Evolutionary conservation across 2,113 vertebrate species (phyloP).

Genomic region (Protobothrops flavoviridis): DNA sequence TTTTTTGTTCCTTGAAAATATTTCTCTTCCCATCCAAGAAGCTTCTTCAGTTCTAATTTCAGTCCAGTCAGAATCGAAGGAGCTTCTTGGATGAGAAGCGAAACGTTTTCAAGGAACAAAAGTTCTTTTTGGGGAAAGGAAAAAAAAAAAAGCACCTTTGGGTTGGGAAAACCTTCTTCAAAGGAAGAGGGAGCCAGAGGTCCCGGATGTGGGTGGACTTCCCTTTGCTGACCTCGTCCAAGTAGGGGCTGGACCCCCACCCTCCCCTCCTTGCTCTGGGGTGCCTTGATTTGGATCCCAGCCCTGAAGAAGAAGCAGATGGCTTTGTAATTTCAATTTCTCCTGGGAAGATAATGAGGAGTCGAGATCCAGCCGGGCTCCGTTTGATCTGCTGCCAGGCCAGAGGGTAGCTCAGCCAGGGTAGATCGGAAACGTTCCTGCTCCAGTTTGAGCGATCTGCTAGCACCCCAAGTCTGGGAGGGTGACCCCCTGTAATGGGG

Average conservation of each 20-base stretch:
- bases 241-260: not conserved
- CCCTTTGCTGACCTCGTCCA: not conserved
- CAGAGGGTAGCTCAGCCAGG: not conserved
- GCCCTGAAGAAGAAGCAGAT: not conserved
- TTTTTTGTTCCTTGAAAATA: no score
- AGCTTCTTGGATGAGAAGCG: no score
- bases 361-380: not conserved
- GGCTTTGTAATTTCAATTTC: not conserved
- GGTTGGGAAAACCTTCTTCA: not conserved
- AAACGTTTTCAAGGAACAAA: not conserved
- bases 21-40: no score
- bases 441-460: not conserved
- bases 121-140: accelerated
- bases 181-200: not conserved
- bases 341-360: not conserved
- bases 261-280: not conserved
- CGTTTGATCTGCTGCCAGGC: not conserved
- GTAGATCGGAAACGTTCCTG: accelerated
- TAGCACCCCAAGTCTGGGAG: not conserved
- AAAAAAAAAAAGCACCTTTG: no score
- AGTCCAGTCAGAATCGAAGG: no score
- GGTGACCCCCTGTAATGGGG: not conserved
- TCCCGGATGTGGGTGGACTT: not conserved
- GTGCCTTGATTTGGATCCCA: not conserved
- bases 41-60: no score